Evolutionary conservation across 92 coral and sea anemone species (phyloP).

Genomic region (Diadumene lineata): DNA sequence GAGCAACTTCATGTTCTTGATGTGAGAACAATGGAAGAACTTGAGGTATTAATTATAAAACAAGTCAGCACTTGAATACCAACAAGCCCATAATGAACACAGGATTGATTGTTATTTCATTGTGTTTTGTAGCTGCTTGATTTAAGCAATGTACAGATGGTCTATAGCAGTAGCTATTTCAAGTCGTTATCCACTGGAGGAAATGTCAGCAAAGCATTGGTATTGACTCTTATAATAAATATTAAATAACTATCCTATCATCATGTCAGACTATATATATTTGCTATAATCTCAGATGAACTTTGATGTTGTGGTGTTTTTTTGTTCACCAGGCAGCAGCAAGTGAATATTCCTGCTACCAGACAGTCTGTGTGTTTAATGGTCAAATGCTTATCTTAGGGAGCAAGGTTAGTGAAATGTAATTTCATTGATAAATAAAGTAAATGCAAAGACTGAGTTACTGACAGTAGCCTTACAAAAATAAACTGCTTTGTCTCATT

Average conservation of each 20-base stretch:
- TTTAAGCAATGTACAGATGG: slow-evolving; percentile 78
- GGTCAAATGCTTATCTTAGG: slow-evolving; percentile 87
- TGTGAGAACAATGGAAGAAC: slow-evolving; percentile 81
- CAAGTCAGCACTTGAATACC: too few relatives aligned
- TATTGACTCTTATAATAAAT: slow-evolving; percentile 1
- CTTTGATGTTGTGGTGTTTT: neutral
- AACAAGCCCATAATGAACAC: neutral
- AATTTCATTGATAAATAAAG: neutral
- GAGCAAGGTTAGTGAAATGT: slow-evolving; percentile 51
- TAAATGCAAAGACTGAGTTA: too few relatives aligned
- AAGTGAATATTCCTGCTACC: slow-evolving; percentile 96
- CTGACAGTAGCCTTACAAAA: too few relatives aligned
- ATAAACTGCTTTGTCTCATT: too few relatives aligned
- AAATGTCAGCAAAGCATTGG: slow-evolving; percentile 96
- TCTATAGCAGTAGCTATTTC: slow-evolving; percentile 95
- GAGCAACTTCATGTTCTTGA: slow-evolving; percentile 87
- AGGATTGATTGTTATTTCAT: neutral
- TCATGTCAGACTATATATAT: too few relatives aligned
- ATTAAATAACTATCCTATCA: too few relatives aligned
- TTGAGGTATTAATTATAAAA: too few relatives aligned
- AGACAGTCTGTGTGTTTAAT: slow-evolving; percentile 80
- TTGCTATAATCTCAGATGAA: too few relatives aligned
- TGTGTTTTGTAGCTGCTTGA: slow-evolving; percentile 67
- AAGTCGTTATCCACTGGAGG: slow-evolving; percentile 96
- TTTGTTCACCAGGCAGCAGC: slow-evolving; percentile 68